Evolutionary conservation across 2,888 invertebrate species (phyloP), one percentile per base, ranked within the genome.

Genomic region (Miltochrista miniata): DNA sequence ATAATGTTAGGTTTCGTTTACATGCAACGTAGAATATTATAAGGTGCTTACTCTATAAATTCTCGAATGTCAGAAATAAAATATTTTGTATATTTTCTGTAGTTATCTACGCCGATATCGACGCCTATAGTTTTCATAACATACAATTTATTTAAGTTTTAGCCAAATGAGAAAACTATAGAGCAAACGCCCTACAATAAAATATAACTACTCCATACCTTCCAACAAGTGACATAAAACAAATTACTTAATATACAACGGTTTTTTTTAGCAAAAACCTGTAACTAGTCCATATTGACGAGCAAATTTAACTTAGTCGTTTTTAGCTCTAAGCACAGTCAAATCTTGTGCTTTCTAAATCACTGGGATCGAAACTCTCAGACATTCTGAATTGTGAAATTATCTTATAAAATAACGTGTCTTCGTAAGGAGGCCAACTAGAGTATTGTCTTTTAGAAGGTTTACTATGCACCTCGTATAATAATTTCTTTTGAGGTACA

Each of bases 361-460:
- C 83, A 39, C 77, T 88, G 0, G 83, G 76, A 71, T 92, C 90
- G 39, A 92, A 90, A 55, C 92, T 92, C 12, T 90, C 87, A 0
- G 90, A 86, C 82, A 89, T 84, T 43, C 88, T 78, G 56, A 90
- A 92, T 48, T 88, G 82, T 0, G 90, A 85, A 11, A 90, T 76
- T 1, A 91, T 81, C 30, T 74, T 81, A 47, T 89, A 92, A 55
- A 89, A 88, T 11, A 90, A 13, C 0, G 89, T 81, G 10, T 89
- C 79, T 45, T 91, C 90, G 18, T 78, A 87, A 0, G 91, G 90
- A 0, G 92, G 92, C 92, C 92, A 92, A 2, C 85, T 87, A 0
- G 76, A 68, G 29, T 81, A 78, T n/a, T 76, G 48, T 3, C 82
- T 67, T 33, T 59, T 67, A 0, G 56, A 36, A 0, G 49, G 37